These are phyloP conservation scores for Procambarus virginalis DNA, from an alignment of 1,140 invertebrate genomes.

Conservation along the genomic window DNA sequence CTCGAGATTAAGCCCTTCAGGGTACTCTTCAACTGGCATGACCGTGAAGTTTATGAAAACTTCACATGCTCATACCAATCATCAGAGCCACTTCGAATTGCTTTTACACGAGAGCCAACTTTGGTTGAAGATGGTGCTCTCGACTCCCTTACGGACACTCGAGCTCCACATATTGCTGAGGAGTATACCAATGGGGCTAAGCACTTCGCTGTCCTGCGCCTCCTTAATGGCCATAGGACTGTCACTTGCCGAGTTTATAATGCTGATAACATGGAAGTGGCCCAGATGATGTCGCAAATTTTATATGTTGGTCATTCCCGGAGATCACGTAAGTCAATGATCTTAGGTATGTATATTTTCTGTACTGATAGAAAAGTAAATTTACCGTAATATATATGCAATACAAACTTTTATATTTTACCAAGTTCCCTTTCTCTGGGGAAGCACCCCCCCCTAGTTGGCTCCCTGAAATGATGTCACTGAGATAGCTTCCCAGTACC, in stretches of 20 bases:
- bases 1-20: conserved; percentile 58
- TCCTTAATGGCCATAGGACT: conserved; percentile 38
- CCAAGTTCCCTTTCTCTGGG: too few relatives aligned
- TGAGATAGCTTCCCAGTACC: too few relatives aligned
- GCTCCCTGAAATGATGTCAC: too few relatives aligned
- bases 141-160: conserved; percentile 20
- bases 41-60: conserved; percentile 39
- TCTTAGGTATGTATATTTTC: not conserved
- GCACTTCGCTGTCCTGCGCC: conserved; percentile 31
- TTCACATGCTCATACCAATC: conserved; percentile 66
- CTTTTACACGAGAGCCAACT: conserved; percentile 28
- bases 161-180: conserved; percentile 16
- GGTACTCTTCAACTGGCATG: conserved; percentile 56
- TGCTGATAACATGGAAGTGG: conserved; percentile 51
- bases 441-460: too few relatives aligned
- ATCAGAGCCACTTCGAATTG: conserved; percentile 55
- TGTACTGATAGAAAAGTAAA: too few relatives aligned
- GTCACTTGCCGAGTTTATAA: conserved; percentile 54
- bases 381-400: too few relatives aligned
- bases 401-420: too few relatives aligned
- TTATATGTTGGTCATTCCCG: conserved; percentile 32
- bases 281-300: conserved; percentile 54
- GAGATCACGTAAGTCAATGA: conserved; percentile 23
- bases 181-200: conserved; percentile 49
- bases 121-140: conserved; percentile 17